Percentiles rank a stretch among this genome's conserved stretches.
Conservation (phyloP, 1,140 invertebrate genomes). For the Linepithema humile region DNA sequence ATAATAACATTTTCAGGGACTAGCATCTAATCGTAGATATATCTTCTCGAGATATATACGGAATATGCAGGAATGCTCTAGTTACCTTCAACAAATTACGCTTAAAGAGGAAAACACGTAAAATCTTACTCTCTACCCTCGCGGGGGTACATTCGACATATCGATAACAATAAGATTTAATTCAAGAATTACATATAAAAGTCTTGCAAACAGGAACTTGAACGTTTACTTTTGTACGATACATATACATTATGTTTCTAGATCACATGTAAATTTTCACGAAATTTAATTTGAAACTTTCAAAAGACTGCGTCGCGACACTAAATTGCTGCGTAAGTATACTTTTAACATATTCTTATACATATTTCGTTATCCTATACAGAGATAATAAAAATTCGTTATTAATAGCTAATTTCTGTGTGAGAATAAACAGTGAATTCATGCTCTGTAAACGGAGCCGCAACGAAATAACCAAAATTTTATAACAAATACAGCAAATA, state of each 20-base stretch:
- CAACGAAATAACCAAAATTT: neutral
- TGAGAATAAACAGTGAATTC: neutral
- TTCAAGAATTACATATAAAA: slow-evolving; percentile 30
- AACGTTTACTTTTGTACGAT: slow-evolving; percentile 28
- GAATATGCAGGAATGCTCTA: neutral
- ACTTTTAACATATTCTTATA: neutral
- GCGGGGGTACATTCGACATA: neutral
- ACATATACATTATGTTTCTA: slow-evolving; percentile 10
- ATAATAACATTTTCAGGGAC: neutral
- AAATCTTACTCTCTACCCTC: slow-evolving; percentile 5
- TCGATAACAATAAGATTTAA: slow-evolving; percentile 28
- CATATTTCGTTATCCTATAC: neutral
- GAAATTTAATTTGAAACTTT: slow-evolving; percentile 26
- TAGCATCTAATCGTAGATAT: slow-evolving; percentile 18
- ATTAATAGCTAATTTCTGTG: neutral
- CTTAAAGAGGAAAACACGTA: neutral
- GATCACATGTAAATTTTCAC: slow-evolving; percentile 12
- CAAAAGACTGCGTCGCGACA: neutral
- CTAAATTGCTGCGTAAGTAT: neutral
- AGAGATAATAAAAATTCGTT: neutral
- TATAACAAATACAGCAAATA: neutral
- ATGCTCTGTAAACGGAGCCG: neutral
- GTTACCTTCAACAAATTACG: slow-evolving; percentile 4
- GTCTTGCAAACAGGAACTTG: slow-evolving; percentile 49
- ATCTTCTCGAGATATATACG: neutral